Evolutionary conservation across 2,113 vertebrate species (phyloP).

Genomic region (Catharus bicknelli): DNA sequence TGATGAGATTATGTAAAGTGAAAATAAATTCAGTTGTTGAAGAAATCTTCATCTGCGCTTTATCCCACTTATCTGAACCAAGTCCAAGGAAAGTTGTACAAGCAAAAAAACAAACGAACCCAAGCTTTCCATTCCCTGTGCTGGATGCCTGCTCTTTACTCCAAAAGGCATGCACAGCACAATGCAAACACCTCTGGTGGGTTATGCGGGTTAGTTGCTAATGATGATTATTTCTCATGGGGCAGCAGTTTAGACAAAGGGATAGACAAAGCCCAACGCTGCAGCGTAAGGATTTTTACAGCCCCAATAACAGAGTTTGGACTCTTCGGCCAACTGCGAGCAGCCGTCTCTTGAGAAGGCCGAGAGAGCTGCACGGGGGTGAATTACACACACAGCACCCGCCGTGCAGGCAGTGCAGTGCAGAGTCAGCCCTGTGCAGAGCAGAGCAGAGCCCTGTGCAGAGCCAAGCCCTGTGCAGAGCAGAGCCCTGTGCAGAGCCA

Average conservation of each 20-base stretch:
- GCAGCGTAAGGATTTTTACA: neutral
- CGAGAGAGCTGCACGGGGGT: neutral
- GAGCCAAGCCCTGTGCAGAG: too few species aligned
- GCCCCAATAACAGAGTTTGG: neutral
- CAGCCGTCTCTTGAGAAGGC: neutral
- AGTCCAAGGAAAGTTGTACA: neutral
- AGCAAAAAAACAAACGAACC: neutral
- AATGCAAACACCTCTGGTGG: neutral
- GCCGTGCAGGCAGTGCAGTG: neutral
- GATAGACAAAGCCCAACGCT: too few species aligned
- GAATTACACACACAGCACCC: neutral
- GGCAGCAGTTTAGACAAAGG: neutral
- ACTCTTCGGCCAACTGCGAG: neutral
- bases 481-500: too few species aligned
- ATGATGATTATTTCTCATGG: neutral
- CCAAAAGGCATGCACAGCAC: neutral
- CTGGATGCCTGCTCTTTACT: neutral
- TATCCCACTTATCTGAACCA: neutral
- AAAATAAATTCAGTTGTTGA: neutral
- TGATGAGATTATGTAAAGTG: neutral
- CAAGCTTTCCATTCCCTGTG: neutral
- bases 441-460: too few species aligned
- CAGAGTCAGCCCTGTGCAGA: too few species aligned
- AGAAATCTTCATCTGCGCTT: neutral
- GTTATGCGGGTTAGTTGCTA: neutral